Conservation (phyloP, 2,888 invertebrate species). For the Eurytoma californica region DNA sequence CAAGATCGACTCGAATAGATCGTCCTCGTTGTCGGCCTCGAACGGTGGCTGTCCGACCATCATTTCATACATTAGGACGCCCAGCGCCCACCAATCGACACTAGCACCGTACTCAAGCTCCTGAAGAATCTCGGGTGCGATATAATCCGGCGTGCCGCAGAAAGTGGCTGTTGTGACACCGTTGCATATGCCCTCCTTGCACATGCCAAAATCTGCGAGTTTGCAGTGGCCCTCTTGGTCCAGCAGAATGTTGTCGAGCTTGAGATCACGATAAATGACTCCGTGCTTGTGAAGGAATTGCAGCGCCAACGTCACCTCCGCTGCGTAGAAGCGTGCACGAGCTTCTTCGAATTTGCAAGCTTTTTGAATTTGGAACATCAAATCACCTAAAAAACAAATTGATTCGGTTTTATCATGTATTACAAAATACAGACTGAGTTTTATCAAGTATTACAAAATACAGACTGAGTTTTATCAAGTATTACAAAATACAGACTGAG, state of each 20-base stretch:
- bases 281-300: constrained; percentile 98
- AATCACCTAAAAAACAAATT: constrained; percentile 79
- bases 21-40: constrained; percentile 99
- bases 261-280: constrained; percentile 98
- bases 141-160: constrained; percentile 99
- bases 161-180: constrained; percentile 93
- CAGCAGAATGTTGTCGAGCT: constrained; percentile 97
- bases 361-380: constrained; percentile 99
- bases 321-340: constrained; percentile 96
- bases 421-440: too few species aligned
- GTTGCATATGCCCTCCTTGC: constrained; percentile 96
- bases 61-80: constrained; percentile 99
- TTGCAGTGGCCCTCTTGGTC: constrained; percentile 97
- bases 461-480: too few species aligned
- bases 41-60: constrained; percentile 99
- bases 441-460: too few species aligned
- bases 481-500: not conserved
- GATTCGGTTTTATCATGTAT: too few species aligned
- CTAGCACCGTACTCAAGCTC: constrained; percentile 93
- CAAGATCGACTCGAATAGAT: constrained; percentile 98
- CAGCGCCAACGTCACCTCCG: constrained; percentile 97
- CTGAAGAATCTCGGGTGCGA: constrained; percentile 97
- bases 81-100: constrained; percentile 98
- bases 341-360: constrained; percentile 98
- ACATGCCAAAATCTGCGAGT: constrained; percentile 98